A percentile compares a stretch with the other conserved stretches of the same genome.
phyloP scores from a whole-genome alignment of 2,797 vertebrate genomes.

The Myotis myotis region DNA sequence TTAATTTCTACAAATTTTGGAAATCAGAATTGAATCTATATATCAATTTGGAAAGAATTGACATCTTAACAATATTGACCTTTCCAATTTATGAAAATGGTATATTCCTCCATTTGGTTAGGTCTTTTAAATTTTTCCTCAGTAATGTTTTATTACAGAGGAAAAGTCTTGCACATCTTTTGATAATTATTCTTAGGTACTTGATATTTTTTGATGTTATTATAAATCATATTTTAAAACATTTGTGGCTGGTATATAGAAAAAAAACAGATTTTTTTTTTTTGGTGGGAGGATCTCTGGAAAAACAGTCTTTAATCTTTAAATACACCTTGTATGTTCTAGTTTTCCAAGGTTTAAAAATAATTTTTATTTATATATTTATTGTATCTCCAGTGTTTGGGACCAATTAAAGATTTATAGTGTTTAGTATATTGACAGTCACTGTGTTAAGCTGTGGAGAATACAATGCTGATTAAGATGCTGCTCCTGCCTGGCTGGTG shows the following conservation, averaged over 20 bases:
- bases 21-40: constrained; percentile 13
- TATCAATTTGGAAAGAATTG: constrained; percentile 2
- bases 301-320: background rate
- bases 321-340: background rate
- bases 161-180: background rate
- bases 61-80: background rate
- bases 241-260: background rate
- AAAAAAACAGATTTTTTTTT: background rate
- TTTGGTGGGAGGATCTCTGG: background rate
- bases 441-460: background rate
- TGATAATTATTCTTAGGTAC: constrained; percentile 2
- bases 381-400: background rate
- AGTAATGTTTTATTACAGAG: constrained; percentile 30
- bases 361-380: background rate
- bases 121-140: background rate
- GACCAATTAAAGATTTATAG: background rate
- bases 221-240: constrained; percentile 27
- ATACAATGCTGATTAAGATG: constrained; percentile 11
- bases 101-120: background rate
- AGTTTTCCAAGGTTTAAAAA: background rate
- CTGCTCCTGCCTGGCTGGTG: background rate
- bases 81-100: background rate
- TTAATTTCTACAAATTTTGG: constrained; percentile 13
- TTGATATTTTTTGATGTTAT: background rate
- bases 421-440: background rate